Conservation (phyloP, 2,888 invertebrate genomes). For the Diarsia rubi region DNA sequence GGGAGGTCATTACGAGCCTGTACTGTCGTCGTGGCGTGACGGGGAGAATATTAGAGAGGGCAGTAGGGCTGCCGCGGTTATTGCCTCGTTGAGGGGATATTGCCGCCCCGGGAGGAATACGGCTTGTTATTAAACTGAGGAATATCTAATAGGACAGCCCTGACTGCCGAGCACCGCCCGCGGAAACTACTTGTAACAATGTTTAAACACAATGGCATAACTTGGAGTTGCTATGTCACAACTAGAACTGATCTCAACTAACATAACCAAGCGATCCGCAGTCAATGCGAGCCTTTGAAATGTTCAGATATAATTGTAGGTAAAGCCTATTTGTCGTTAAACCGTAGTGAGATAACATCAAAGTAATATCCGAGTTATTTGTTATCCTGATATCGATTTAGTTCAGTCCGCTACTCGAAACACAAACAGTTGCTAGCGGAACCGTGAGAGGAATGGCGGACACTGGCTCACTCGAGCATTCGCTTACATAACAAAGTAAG, state of each 20-base stretch:
- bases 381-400: constrained; percentile 24
- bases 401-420: neutral
- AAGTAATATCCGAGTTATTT: constrained; percentile 9
- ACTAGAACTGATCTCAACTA: constrained; percentile 15
- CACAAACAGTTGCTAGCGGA: constrained; percentile 4
- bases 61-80: constrained; percentile 14
- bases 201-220: constrained; percentile 20
- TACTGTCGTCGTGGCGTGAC: constrained; percentile 6
- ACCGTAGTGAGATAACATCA: too few relatives aligned
- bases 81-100: constrained; percentile 17
- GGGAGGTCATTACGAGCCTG: constrained; percentile 48
- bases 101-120: constrained; percentile 15
- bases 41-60: constrained; percentile 10
- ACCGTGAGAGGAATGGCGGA: neutral
- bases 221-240: constrained; percentile 8
- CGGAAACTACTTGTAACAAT: constrained; percentile 12
- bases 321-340: neutral
- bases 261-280: neutral
- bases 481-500: constrained; percentile 19
- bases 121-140: constrained; percentile 38
- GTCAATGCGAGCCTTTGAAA: neutral
- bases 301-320: neutral
- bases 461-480: neutral
- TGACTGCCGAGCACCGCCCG: constrained; percentile 10
- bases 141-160: constrained; percentile 13